Evolutionary conservation across 2,113 vertebrate species (phyloP), one percentile per base, ranked within the genome.

Genomic region (Columba livia): DNA sequence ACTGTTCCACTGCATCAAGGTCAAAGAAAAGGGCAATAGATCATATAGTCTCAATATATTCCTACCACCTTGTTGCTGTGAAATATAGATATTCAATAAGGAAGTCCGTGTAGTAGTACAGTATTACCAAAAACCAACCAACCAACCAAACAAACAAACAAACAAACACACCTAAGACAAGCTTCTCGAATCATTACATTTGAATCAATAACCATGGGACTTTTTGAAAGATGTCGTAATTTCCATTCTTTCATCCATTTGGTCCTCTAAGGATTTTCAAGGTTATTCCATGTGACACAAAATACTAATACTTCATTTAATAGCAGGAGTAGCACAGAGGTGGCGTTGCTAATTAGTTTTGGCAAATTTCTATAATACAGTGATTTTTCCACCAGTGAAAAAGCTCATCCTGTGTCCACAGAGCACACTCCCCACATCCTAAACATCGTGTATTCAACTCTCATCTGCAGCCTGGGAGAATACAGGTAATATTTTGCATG

Each of bases 311-410:
- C 16, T 9, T 74, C 47, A 21, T 19, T 17, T 24, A 19, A 9
- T 2, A 79, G 44, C 11, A 90, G n/a, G 61, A 36, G 15, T 4
- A 56, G 20, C 0, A 0, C 15, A 38, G 12, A 19, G 13, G 5
- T n/a, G 15, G 10, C 32, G 56, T 26, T 79, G 10, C 4, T 62
- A 66, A 81, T 75, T 67, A 87, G 11, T 44, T 66, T 42, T 87
- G 56, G 42, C 10, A 51, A 62, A 29, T 25, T 80, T 25, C 15
- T 84, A 9, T n/a, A 70, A 58, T 23, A 20, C 3, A n/a, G 16
- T 36, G 60, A 36, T 60, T 84, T 90, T 84, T 51, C 40, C 24
- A 15, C n/a, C 56, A 11, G 4, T 60, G 42, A n/a, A 57, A 42
- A 62, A 31, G 4, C 21, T 34, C 32, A 18, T 40, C 4, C 2